A percentile compares a stretch with the other conserved stretches of the same genome.
Conservation (phyloP, 2,797 vertebrate species). For the Oreonectes daqikongensis region DNA sequence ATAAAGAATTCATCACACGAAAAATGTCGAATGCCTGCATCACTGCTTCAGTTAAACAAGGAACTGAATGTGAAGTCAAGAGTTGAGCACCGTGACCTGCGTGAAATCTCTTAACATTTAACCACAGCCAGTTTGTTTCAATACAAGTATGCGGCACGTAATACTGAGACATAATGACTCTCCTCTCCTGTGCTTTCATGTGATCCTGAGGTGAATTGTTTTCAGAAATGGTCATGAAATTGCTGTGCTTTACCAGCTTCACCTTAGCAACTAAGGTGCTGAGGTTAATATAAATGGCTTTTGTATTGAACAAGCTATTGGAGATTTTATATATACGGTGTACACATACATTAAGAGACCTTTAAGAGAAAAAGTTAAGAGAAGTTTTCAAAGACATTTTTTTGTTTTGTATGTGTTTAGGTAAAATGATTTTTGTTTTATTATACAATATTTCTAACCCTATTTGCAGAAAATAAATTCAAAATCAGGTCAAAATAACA, state of each 20-base stretch:
- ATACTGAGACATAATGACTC: conserved; percentile 33
- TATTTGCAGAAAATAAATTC: too few relatives aligned
- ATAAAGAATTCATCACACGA: background rate
- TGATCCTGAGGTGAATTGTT: conserved; percentile 29
- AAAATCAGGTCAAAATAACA: too few relatives aligned
- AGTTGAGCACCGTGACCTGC: conserved; percentile 19
- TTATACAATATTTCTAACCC: too few relatives aligned
- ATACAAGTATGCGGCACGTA: conserved; percentile 1
- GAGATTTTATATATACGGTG: too few relatives aligned
- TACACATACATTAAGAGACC: too few relatives aligned
- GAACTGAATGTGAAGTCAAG: background rate
- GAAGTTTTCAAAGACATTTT: too few relatives aligned
- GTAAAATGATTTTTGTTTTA: too few relatives aligned
- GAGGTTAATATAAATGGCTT: conserved; percentile 8
- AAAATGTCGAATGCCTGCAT: background rate
- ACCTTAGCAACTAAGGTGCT: background rate
- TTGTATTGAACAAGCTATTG: conserved; percentile 25
- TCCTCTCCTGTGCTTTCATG: conserved; percentile 15
- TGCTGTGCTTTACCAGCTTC: background rate
- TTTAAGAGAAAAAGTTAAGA: too few relatives aligned
- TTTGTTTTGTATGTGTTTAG: too few relatives aligned
- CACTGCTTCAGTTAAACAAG: background rate
- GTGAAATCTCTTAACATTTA: conserved; percentile 36
- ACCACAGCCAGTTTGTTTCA: conserved; percentile 30
- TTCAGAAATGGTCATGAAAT: conserved; percentile 23